These are phyloP conservation scores for Belonocnema kinseyi DNA, from an alignment of 1,140 invertebrate genomes.

Conservation along the genomic window DNA sequence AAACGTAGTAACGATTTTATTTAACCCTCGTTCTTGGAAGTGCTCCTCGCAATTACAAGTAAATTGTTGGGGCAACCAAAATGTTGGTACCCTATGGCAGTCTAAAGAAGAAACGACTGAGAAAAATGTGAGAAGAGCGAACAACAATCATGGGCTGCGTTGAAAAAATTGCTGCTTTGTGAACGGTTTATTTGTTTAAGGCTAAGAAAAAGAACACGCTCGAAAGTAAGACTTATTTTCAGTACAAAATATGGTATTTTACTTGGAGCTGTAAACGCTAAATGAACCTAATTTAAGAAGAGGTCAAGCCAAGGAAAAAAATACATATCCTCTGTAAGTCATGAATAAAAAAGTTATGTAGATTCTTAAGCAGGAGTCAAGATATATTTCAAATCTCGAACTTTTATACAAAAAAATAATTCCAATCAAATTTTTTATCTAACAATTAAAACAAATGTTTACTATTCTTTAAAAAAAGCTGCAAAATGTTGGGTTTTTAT, in stretches of 20 bases:
- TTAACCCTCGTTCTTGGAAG: constrained; percentile 38
- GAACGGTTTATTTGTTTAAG: constrained; percentile 16
- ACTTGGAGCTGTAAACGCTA: not conserved
- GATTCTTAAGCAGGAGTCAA: not conserved
- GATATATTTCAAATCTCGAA: too few relatives aligned
- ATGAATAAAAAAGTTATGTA: not conserved
- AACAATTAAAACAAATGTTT: too few relatives aligned
- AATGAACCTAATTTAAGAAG: constrained; percentile 5
- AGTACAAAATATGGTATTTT: not conserved
- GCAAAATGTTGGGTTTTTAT: too few relatives aligned
- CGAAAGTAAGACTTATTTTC: not conserved
- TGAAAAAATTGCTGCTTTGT: not conserved
- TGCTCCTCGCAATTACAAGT: constrained; percentile 39
- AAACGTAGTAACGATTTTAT: constrained; percentile 41
- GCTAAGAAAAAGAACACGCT: not conserved
- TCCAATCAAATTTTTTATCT: too few relatives aligned
- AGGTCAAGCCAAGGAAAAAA: not conserved
- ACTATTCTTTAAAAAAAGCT: too few relatives aligned
- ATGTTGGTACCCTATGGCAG: not conserved
- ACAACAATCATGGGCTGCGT: constrained; percentile 7
- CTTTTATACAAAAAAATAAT: too few relatives aligned
- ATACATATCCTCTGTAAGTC: not conserved
- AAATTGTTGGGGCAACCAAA: constrained; percentile 38
- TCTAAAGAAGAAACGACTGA: not conserved
- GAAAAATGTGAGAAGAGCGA: not conserved